A percentile compares a stretch with the other conserved stretches of the same genome.
Evolutionary conservation across 2,113 vertebrate genomes (phyloP).

Genomic region (Bos indicus): DNA sequence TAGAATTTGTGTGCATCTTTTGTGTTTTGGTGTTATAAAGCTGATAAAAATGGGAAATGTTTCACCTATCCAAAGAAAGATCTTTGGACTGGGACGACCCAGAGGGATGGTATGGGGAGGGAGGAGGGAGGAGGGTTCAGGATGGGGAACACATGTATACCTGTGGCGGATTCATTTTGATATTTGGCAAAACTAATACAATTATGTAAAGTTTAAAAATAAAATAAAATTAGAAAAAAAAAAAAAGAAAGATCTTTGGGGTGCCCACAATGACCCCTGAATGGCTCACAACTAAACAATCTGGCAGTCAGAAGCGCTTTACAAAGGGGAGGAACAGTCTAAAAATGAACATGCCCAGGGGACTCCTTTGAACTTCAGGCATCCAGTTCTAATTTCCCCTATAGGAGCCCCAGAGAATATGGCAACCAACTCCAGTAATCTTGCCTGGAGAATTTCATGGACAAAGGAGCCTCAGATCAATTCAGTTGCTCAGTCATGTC

Average conservation of each 20-base stretch:
- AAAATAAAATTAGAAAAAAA: no score
- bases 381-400: not conserved
- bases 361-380: not conserved
- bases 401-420: not conserved
- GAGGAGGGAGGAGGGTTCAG: no score
- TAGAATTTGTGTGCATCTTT: not conserved
- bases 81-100: not conserved
- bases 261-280: not conserved
- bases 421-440: not conserved
- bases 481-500: accelerated
- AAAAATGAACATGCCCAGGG: not conserved
- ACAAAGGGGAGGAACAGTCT: not conserved
- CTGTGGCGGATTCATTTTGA: no score
- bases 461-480: not conserved
- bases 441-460: not conserved
- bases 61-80: not conserved
- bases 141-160: no score
- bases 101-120: no score
- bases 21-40: not conserved
- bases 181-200: no score
- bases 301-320: not conserved
- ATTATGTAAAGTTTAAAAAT: no score
- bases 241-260: not conserved
- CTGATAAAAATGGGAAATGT: not conserved
- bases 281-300: not conserved